Percentiles rank a stretch among this genome's conserved stretches.
phyloP scores from a whole-genome alignment of 2,113 vertebrate genomes.

The Chaetops frenatus region DNA sequence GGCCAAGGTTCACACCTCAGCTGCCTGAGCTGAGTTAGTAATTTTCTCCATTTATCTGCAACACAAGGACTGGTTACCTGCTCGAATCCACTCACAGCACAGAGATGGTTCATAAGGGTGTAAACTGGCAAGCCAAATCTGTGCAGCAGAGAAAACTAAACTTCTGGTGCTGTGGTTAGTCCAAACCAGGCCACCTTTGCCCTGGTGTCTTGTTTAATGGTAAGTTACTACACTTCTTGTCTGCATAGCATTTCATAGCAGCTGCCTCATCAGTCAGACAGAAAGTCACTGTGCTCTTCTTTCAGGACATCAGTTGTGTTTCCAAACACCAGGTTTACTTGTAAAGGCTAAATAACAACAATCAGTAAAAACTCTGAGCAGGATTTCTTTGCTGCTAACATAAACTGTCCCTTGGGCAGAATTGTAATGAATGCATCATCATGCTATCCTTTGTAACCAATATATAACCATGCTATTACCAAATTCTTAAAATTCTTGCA shows the following conservation, averaged over 20 bases:
- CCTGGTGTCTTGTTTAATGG: background rate
- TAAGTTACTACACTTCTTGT: background rate
- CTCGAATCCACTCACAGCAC: background rate
- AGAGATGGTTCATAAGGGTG: background rate
- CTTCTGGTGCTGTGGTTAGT: background rate
- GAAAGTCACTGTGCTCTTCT: background rate
- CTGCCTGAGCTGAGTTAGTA: background rate
- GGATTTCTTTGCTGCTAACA: background rate
- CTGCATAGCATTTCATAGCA: background rate
- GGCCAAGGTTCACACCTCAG: slow-evolving; percentile 13
- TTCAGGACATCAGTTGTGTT: background rate
- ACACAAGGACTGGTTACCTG: background rate
- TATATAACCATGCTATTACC: background rate
- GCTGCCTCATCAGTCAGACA: background rate
- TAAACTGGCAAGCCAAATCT: background rate
- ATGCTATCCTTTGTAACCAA: background rate
- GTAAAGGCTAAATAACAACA: background rate
- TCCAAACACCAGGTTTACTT: background rate
- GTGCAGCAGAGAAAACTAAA: background rate
- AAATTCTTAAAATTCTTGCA: background rate
- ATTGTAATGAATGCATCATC: background rate
- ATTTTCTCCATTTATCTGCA: background rate
- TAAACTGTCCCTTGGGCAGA: background rate
- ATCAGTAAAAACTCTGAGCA: background rate
- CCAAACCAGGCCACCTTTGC: background rate